phyloP scores from a whole-genome alignment of 2,888 invertebrate genomes.

The Chymomyza fuscimana region DNA sequence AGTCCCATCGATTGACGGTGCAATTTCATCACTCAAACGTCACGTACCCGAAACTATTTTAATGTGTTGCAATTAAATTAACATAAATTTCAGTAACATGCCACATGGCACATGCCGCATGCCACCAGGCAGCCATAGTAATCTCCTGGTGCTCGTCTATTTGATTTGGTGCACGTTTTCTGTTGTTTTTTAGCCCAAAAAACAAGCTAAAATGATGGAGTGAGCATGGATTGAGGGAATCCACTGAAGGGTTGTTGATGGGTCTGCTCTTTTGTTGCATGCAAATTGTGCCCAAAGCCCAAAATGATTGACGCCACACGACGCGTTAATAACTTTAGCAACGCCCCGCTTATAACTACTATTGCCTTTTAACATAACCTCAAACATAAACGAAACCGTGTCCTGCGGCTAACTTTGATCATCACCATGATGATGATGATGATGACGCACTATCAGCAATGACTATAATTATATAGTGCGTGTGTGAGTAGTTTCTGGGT shows the following conservation, averaged over 20 bases:
- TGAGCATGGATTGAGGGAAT: neutral
- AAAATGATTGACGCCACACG: conserved; percentile 73
- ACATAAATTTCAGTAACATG: conserved; percentile 60
- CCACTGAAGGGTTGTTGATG: conserved; percentile 16
- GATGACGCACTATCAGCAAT: conserved; percentile 64
- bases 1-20: neutral
- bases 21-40: conserved; percentile 41
- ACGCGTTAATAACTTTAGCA: conserved; percentile 72
- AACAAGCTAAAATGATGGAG: neutral
- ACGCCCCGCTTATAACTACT: conserved; percentile 46
- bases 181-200: conserved; percentile 60
- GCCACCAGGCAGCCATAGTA: conserved; percentile 41
- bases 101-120: conserved; percentile 18
- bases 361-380: neutral
- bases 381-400: conserved; percentile 4
- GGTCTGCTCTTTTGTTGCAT: conserved; percentile 43
- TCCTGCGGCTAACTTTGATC: conserved; percentile 60
- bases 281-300: conserved; percentile 54
- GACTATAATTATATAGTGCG: conserved; percentile 58
- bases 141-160: conserved; percentile 39
- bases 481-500: conserved; percentile 19
- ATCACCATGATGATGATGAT: conserved; percentile 15
- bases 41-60: conserved; percentile 63
- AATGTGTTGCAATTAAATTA: conserved; percentile 74
- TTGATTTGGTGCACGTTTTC: conserved; percentile 56